A percentile compares a stretch with the other conserved stretches of the same genome.
These are phyloP conservation scores for Lepidurus couesii DNA, from an alignment of 1,140 invertebrate species.

Conservation along the genomic window DNA sequence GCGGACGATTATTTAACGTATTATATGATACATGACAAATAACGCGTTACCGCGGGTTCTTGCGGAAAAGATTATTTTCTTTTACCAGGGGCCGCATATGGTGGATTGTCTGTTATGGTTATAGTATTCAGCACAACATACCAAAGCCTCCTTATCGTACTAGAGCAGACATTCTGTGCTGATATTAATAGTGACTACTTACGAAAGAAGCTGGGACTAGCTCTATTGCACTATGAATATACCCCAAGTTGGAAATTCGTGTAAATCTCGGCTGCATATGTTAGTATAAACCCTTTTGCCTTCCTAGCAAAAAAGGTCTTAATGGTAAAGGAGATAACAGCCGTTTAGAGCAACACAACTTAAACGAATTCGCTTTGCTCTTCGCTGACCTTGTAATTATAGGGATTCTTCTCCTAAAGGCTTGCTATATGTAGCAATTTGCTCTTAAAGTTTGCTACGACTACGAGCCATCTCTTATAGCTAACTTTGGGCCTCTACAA, in stretches of 20 bases:
- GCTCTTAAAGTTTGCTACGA: not conserved
- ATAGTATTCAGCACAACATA: not conserved
- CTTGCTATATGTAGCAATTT: too few relatives aligned
- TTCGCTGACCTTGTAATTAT: slow-evolving; percentile 1
- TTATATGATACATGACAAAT: slow-evolving; percentile 1
- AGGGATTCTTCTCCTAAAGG: not conserved
- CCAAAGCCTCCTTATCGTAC: not conserved
- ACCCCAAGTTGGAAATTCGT: not conserved
- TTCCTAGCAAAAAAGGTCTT: not conserved
- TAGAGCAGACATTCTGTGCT: not conserved
- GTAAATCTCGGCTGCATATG: not conserved
- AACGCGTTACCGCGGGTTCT: not conserved
- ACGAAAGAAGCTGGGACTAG: not conserved
- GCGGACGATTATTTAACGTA: not conserved
- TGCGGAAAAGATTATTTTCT: not conserved
- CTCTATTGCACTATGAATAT: not conserved
- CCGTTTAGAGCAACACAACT: not conserved
- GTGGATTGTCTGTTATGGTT: not conserved
- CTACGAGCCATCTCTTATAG: not conserved
- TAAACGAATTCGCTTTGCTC: not conserved
- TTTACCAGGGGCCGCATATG: not conserved
- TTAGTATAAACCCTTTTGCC: not conserved
- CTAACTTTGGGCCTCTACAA: not conserved
- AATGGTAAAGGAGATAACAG: not conserved
- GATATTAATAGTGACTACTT: slow-evolving; percentile 1